A percentile compares a stretch with the other conserved stretches of the same genome.
phyloP scores from a whole-genome alignment of 2,797 vertebrate genomes.

The Anguilla megastoma region DNA sequence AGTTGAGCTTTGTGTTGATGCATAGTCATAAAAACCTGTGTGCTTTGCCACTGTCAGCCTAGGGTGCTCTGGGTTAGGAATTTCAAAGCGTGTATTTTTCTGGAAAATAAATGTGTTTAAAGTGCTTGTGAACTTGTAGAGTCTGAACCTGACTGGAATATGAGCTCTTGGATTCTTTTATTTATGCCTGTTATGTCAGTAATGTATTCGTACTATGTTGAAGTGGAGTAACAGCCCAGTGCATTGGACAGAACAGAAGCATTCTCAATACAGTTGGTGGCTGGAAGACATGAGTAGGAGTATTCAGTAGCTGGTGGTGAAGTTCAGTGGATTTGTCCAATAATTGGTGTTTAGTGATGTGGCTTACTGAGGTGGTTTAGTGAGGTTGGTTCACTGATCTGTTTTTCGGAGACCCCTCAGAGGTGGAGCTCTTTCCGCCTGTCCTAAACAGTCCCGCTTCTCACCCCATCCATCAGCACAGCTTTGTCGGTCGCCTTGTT shows the following conservation, averaged over 20 bases:
- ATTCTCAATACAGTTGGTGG: background rate
- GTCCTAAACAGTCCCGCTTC: background rate
- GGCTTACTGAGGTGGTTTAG: no score
- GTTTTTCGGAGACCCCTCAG: slow-evolving; percentile 3
- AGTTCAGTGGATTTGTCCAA: background rate
- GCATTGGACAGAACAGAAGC: background rate
- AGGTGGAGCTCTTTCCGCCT: background rate
- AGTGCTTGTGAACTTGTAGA: background rate
- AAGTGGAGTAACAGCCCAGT: background rate
- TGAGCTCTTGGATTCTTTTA: background rate
- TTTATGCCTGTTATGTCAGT: slow-evolving; percentile 2
- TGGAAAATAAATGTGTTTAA: background rate
- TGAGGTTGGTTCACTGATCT: background rate
- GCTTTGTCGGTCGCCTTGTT: background rate
- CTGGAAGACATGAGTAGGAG: background rate
- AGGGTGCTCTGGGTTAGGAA: background rate
- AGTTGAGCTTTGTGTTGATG: slow-evolving; percentile 4
- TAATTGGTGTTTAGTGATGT: background rate
- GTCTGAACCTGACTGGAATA: background rate
- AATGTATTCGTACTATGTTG: background rate
- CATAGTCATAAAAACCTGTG: slow-evolving; percentile 23
- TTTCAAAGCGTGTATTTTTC: background rate
- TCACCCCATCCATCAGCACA: background rate
- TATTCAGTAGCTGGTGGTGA: background rate
- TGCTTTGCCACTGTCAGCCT: slow-evolving; percentile 5